Percentiles rank a stretch among this genome's conserved stretches.
These are phyloP conservation scores for Bufotes viridis DNA, from an alignment of 2,797 vertebrate species.

Conservation along the genomic window DNA sequence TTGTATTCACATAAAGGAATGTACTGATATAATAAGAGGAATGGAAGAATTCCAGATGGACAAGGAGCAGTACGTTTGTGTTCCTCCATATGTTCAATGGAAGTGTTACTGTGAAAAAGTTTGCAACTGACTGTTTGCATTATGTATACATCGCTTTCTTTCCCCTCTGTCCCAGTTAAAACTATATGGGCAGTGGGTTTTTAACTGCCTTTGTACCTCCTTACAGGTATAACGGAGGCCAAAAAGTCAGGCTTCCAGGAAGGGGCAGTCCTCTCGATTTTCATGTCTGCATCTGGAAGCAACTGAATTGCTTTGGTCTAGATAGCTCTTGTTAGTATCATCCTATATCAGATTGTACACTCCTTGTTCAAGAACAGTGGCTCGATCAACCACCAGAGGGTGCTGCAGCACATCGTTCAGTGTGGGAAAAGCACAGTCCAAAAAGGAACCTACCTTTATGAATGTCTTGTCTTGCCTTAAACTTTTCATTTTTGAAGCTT, in stretches of 20 bases:
- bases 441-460: constrained; percentile 2
- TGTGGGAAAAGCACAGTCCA: constrained; percentile 53
- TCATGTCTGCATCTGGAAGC: not conserved
- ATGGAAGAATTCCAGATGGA: too few relatives aligned
- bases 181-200: not conserved
- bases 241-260: not conserved
- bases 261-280: not conserved
- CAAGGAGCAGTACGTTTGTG: too few relatives aligned
- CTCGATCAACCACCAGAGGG: constrained; percentile 32
- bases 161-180: too few relatives aligned
- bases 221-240: not conserved
- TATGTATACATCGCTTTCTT: too few relatives aligned
- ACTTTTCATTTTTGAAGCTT: constrained; percentile 33
- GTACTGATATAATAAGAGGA: too few relatives aligned
- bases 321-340: not conserved
- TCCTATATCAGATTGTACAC: not conserved
- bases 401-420: constrained; percentile 32
- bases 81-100: too few relatives aligned
- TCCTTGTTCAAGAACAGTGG: not conserved
- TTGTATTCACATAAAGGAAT: too few relatives aligned
- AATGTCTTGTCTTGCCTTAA: constrained; percentile 58
- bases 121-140: too few relatives aligned
- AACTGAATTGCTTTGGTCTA: not conserved
- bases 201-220: not conserved
- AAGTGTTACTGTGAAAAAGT: too few relatives aligned